Conservation (phyloP, 2,113 vertebrate genomes). For the Cynocephalus volans region DNA sequence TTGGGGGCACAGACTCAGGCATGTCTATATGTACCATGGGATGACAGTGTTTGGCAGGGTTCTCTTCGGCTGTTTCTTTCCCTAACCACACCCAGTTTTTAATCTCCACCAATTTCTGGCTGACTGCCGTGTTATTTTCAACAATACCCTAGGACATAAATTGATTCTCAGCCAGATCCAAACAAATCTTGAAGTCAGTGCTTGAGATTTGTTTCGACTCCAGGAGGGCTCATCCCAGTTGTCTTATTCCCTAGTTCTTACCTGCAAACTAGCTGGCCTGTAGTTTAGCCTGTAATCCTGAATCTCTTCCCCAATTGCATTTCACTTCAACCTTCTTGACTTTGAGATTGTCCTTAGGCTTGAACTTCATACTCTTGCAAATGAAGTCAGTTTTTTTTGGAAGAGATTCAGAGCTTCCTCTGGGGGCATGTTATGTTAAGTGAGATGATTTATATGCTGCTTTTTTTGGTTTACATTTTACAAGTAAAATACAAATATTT, state of each 20-base stretch:
- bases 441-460: not conserved
- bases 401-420: not conserved
- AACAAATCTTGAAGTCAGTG: conserved; percentile 5
- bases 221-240: not conserved
- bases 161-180: conserved; percentile 24
- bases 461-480: conserved; percentile 25
- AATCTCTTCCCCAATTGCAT: not conserved
- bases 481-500: conserved; percentile 37
- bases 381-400: not conserved
- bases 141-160: not conserved
- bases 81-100: conserved; percentile 29
- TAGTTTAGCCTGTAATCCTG: not conserved
- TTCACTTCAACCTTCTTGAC: not conserved
- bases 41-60: not conserved
- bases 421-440: not conserved
- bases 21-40: not conserved
- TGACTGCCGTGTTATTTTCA: not conserved
- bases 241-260: not conserved
- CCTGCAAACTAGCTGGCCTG: not conserved
- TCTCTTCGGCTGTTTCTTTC: not conserved
- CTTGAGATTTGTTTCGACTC: conserved; percentile 13
- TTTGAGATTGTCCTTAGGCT: not conserved
- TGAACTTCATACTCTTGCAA: not conserved
- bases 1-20: not conserved
- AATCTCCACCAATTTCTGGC: not conserved